Conservation (phyloP, 2,888 invertebrate genomes). For the Chalcosyrphus nemorum region DNA sequence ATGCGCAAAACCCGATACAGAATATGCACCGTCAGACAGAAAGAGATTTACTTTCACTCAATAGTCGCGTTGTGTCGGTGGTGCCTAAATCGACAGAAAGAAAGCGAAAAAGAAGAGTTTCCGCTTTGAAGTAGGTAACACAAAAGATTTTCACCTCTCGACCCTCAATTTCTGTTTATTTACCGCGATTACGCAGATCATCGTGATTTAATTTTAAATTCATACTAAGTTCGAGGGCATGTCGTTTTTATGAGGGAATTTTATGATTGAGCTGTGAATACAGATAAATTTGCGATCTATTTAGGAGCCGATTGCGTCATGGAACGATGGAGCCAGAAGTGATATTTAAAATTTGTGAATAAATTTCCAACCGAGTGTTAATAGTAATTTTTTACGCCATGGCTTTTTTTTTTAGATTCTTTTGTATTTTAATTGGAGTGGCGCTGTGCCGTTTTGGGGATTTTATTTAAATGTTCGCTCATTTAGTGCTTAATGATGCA, state of each 20-base stretch:
- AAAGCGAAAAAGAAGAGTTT: neutral
- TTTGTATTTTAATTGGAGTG: slow-evolving; percentile 5
- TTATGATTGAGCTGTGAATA: neutral
- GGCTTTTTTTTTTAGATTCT: neutral
- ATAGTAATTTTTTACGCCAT: slow-evolving; percentile 7
- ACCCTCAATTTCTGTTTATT: neutral
- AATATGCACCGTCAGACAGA: neutral
- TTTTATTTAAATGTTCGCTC: slow-evolving; percentile 6
- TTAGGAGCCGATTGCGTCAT: neutral
- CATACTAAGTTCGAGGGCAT: neutral
- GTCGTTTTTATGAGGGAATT: neutral
- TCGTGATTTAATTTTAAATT: slow-evolving; percentile 1
- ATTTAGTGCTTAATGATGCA: slow-evolving; percentile 7
- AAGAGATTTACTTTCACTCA: slow-evolving; percentile 14
- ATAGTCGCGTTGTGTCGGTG: neutral
- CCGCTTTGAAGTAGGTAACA: neutral
- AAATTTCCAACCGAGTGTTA: slow-evolving; percentile 6
- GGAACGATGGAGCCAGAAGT: neutral
- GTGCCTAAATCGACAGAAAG: neutral
- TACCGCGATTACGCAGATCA: neutral
- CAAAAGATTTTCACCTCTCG: neutral
- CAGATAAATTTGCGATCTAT: neutral
- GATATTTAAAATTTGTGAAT: neutral
- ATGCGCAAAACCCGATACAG: slow-evolving; percentile 17
- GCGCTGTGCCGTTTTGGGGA: slow-evolving; percentile 7